Base-by-base conservation (phyloP, 2,888 invertebrate genomes). In the Theretra japonica region DNA sequence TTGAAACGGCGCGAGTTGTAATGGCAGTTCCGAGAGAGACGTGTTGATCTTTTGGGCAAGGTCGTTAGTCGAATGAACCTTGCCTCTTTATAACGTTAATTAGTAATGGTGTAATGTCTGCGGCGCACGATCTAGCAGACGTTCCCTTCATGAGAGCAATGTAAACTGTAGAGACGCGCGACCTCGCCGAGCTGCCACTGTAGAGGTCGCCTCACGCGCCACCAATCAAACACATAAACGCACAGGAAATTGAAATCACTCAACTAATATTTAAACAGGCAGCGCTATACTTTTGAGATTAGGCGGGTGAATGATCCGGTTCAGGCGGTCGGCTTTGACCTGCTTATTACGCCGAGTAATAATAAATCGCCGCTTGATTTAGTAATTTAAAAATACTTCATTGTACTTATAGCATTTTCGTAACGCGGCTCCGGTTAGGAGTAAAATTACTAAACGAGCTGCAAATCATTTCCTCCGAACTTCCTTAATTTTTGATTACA, bases 41-140 rank as follows among this genome's bases (percentile, higher is more conserved):
- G 33, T 62, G 58, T 25, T 58, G 62, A 41, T 33, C 62, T 62
- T 62, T 62, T 33, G 33, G 8, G 41, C 62, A 62, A 62, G 62
- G 62, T 33, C 62, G 62, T 11, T 3, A n/a, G 57, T 8, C 30
- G 21, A 33, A 21, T 21, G 33, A 62, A 33, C 41, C 8, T 62
- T 62, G 62, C 62, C 33, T 62, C 62, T 62, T 41, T 4, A 41
- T 59, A 58, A 60, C 30, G 1, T 33, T 60, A 30, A 41, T 62
- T 62, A 33, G n/a, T 62, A 41, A 41, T 62, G 2, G 11, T n/a
- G 3, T 60, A 30, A 33, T 33, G 41, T 33, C 11, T 28, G 30
- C n/a, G n/a, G 15, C 8, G n/a, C 62, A 33, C 30, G 62, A 62
- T 11, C 15, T 8, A 11, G 11, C 33, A 19, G 19, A 19, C 41